phyloP scores from a whole-genome alignment of 2,113 vertebrate genomes.

The Ammodytes dubius region DNA sequence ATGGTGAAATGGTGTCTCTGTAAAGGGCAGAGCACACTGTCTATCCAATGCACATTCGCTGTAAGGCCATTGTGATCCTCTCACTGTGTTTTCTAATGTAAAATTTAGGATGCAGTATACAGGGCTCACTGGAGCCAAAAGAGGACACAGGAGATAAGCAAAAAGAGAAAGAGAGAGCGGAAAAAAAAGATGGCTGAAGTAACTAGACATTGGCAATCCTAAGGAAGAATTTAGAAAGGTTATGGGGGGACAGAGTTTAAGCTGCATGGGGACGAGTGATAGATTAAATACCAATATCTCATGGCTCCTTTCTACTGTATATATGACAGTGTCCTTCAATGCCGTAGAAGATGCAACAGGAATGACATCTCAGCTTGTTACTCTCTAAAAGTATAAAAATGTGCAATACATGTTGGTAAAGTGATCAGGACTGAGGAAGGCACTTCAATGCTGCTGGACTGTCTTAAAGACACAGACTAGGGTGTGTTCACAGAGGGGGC shows the following conservation, averaged over 20 bases:
- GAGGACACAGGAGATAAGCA: not conserved
- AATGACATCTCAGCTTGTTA: conserved; percentile 8
- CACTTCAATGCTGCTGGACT: not conserved
- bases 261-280: conserved; percentile 2
- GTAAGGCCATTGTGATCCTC: conserved; percentile 17
- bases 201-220: conserved; percentile 14
- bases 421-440: not conserved
- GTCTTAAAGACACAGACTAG: too few relatives aligned
- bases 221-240: conserved; percentile 14
- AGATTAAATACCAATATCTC: conserved; percentile 38
- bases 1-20: conserved; percentile 21
- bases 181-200: conserved; percentile 3
- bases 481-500: too few relatives aligned
- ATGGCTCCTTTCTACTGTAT: conserved; percentile 29
- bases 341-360: not conserved
- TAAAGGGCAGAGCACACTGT: conserved; percentile 6
- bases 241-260: not conserved
- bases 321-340: conserved; percentile 16
- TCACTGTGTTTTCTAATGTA: conserved; percentile 31
- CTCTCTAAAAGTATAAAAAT: not conserved
- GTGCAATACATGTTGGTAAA: not conserved
- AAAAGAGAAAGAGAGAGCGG: not conserved
- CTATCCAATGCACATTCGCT: conserved; percentile 16
- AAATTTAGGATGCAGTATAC: conserved; percentile 39
- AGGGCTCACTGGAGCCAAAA: not conserved